A percentile compares a stretch with the other conserved stretches of the same genome.
Conservation (phyloP, 2,797 vertebrate species). For the Lepidocolaptes lacrymiger region DNA sequence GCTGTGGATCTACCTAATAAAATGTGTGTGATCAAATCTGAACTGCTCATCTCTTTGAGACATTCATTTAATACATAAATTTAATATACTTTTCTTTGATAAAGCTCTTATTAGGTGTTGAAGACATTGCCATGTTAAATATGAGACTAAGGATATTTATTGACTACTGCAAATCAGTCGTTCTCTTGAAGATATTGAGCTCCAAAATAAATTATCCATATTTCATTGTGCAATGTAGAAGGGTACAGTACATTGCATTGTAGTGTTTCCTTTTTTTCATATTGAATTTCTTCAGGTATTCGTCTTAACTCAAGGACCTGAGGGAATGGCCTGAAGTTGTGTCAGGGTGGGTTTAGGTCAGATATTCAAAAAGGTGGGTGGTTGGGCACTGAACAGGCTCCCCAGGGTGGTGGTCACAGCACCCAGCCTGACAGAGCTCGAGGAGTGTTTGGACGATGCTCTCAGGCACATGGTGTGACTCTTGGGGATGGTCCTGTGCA, state of each 20-base stretch:
- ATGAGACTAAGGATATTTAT: slow-evolving; percentile 31
- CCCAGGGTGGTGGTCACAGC: neutral
- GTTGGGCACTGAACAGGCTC: neutral
- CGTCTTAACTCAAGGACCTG: neutral
- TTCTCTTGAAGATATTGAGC: neutral
- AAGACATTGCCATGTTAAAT: slow-evolving; percentile 21
- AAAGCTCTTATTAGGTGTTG: slow-evolving; percentile 34
- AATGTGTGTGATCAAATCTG: slow-evolving; percentile 37
- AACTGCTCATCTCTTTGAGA: slow-evolving; percentile 25
- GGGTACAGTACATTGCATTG: neutral
- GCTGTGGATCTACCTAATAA: slow-evolving; percentile 27
- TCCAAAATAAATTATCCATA: neutral
- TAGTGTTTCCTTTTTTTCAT: neutral
- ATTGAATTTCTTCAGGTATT: neutral
- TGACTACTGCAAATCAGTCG: neutral
- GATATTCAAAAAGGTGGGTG: neutral
- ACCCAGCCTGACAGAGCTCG: neutral
- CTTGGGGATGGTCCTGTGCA: neutral
- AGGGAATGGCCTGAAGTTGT: neutral
- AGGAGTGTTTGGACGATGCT: neutral
- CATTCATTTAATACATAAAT: slow-evolving; percentile 33
- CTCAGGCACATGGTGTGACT: neutral
- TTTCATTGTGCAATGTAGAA: neutral
- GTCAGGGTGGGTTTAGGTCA: neutral
- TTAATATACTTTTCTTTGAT: slow-evolving; percentile 54